Evolutionary conservation across 2,113 vertebrate species (phyloP).

Genomic region (Chionis minor): DNA sequence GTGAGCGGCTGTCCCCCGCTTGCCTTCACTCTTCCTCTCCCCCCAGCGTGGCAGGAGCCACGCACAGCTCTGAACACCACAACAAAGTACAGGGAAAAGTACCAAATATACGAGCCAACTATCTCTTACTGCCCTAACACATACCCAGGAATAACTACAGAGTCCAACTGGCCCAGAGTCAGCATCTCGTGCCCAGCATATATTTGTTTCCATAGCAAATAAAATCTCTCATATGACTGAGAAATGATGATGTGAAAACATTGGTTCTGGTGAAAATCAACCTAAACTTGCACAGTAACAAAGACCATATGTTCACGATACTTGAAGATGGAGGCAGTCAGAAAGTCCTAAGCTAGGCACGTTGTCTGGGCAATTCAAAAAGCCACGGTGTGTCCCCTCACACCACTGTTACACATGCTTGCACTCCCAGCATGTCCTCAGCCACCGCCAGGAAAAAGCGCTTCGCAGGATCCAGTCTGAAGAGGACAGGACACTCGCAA

Average conservation of each 20-base stretch:
- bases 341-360: not conserved
- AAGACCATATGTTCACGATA: conserved; percentile 43
- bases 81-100: not conserved
- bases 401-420: fast-evolving
- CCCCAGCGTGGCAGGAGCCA: not conserved
- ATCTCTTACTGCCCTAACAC: conserved; percentile 59
- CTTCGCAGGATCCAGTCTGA: not conserved
- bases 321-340: conserved; percentile 29
- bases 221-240: conserved; percentile 62
- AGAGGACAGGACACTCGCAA: not conserved
- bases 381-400: not conserved
- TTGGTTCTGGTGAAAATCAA: conserved; percentile 64
- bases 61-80: not conserved
- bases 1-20: not conserved
- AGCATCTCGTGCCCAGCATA: conserved; percentile 60
- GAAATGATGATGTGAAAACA: conserved; percentile 64
- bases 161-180: conserved; percentile 65
- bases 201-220: conserved; percentile 68
- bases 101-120: conserved; percentile 16
- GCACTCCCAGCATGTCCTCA: not conserved
- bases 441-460: not conserved
- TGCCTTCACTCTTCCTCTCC: not conserved
- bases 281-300: conserved; percentile 56
- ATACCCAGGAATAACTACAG: conserved; percentile 48
- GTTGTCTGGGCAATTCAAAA: not conserved